A percentile compares a stretch with the other conserved stretches of the same genome.
Evolutionary conservation across 2,888 invertebrate genomes (phyloP).

Genomic region (Thera obeliscata): DNA sequence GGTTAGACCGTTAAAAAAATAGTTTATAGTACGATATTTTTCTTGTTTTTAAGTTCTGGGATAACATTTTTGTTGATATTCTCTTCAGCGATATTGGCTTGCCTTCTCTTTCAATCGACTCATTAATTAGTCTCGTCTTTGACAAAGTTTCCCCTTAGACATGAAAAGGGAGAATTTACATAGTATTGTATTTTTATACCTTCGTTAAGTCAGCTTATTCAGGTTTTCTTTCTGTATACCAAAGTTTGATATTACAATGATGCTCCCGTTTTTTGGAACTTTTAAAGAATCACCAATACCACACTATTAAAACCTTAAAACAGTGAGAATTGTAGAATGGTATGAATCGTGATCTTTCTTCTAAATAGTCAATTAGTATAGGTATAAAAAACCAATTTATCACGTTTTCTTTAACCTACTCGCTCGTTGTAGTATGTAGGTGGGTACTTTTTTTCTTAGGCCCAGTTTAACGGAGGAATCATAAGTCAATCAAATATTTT

Average conservation of each 20-base stretch:
- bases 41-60: neutral
- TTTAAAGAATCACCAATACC: conserved; percentile 3
- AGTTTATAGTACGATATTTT: neutral
- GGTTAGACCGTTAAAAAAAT: too few species aligned
- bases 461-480: too few species aligned
- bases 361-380: too few species aligned
- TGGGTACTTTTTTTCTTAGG: too few species aligned
- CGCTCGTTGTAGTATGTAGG: too few species aligned
- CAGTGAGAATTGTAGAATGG: too few species aligned
- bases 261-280: conserved; percentile 33
- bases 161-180: conserved; percentile 76
- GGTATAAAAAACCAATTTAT: too few species aligned
- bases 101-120: conserved; percentile 63
- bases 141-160: conserved; percentile 73
- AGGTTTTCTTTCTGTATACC: conserved; percentile 29
- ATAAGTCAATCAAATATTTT: too few species aligned
- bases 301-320: too few species aligned
- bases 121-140: conserved; percentile 67
- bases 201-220: conserved; percentile 66
- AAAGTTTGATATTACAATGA: conserved; percentile 36
- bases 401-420: too few species aligned
- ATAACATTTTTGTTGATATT: conserved; percentile 3
- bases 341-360: too few species aligned
- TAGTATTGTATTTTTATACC: conserved; percentile 83
- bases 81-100: conserved; percentile 21